Evolutionary conservation across 2,797 vertebrate species (phyloP), one percentile per base, ranked within the genome.

Genomic region (Taeniopygia guttata): DNA sequence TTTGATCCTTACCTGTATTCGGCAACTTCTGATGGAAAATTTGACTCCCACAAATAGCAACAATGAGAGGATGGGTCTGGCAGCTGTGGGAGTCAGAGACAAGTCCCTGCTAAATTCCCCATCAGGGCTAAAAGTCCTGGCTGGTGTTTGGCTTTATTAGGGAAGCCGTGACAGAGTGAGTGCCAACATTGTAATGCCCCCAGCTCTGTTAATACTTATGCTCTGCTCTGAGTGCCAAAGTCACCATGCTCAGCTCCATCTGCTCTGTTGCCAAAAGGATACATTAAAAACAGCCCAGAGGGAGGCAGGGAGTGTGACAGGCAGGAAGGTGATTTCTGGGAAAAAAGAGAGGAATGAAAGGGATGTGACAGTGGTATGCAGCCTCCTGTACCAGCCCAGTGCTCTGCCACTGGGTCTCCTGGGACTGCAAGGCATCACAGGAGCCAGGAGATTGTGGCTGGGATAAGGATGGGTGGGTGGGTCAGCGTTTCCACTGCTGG

Each of bases 281-380:
- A 66, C 2, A 4, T 80, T 74, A 84, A 80, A 96, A 94, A 82
- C 42, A 89, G 36, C 42, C 55, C 3, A 0, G 42, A 75, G 87
- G 91, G n/a, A 78, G 46, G 45, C 63, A 67, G 56, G 21, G 56
- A 86, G 17, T 1, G 16, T n/a, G 46, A 68, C 52, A 58, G 68
- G 68, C 32, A 75, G 76, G n/a, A 58, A 62, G 38, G 59, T 45
- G 63, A 66, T 66, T 90, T 69, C 77, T 79, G 67, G 19, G 59
- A 69, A 66, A 81, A 93, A 82, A 67, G 20, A 58, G 27, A 60
- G 34, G 54, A 93, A 45, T 5, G 11, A 58, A 48, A 89, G 42
- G 43, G 58, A 32, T 23, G 9, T 23, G 72, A 46, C 52, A 60
- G 45, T 0, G 1, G 10, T 29, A 51, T 0, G 0, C 34, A 74